Base-by-base conservation (phyloP, 2,113 vertebrate genomes). In the Callopanchax toddi region DNA sequence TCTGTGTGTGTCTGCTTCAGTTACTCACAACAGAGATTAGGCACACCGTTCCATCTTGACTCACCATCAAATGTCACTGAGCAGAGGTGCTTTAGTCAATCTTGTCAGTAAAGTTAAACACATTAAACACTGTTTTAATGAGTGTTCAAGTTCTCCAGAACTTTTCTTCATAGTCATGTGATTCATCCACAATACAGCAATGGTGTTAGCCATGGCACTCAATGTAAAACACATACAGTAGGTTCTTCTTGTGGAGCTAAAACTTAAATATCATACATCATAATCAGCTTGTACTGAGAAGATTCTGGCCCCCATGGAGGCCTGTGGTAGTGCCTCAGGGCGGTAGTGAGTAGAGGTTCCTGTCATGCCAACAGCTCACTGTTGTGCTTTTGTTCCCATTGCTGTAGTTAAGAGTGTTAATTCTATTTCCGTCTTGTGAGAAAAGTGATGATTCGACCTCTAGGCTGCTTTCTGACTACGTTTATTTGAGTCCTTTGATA, bases 401-500 rank as follows among this genome's bases (percentile, higher is more conserved):
- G 56, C 45, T 34, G 44, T 60, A 57, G 60, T 48, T 58, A 43
- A 20, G 16, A 25, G 46, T 66, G 67, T 72, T 82, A 76, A 80
- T 76, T 74, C 50, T 49, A 78, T 80, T 54, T 62, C 15, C 22
- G 69, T 65, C 61, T 54, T 61, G 62, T 21, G 23, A 48, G 64
- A 73, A 76, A 79, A 81, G 68, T 67, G 73, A 79, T 60, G 34
- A 77, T 67, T 82, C 67, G 65, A 59, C 50, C 74, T 73, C 52
- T 46, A 3, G 46, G 75, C 64, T 75, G 82, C 81, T 81, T 83
- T 73, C 57, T 79, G 73, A 80, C 83, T 72, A 68, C 74, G 83
- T 86, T 76, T 72, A 82, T 84, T 79, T 74, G 75, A 87, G 56
- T 84, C 54, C 42, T 76, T 69, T 80, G 44, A 25, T n/a, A 67